A percentile compares a stretch with the other conserved stretches of the same genome.
phyloP scores from a whole-genome alignment of 1,140 invertebrate genomes.

The Papilio aristodemus region DNA sequence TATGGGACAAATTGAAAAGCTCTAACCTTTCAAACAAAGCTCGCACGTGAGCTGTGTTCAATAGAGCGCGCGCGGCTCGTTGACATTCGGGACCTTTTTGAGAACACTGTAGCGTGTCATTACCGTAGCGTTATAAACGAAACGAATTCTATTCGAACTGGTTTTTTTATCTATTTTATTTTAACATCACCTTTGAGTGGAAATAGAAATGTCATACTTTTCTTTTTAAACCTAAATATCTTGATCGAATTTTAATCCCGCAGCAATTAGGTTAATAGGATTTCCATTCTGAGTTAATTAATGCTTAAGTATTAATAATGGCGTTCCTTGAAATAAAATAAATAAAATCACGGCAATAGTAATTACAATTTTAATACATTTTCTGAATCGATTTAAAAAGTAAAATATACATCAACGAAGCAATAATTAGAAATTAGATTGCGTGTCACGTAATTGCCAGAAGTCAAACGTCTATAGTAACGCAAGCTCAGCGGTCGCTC shows the following conservation, averaged over 20 bases:
- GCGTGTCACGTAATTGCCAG: not conserved
- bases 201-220: not conserved
- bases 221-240: not conserved
- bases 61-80: not conserved
- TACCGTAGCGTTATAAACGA: not conserved
- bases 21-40: conserved; percentile 10
- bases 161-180: not conserved
- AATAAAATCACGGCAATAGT: no score
- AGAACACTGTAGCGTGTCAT: conserved; percentile 17
- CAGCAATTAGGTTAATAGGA: no score
- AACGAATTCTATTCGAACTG: conserved; percentile 7
- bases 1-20: conserved; percentile 16
- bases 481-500: not conserved
- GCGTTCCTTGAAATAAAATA: no score
- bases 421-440: not conserved
- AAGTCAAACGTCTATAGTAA: not conserved
- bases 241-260: no score
- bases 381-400: no score
- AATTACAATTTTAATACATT: no score
- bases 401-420: no score
- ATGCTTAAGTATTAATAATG: no score
- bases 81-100: conserved; percentile 7
- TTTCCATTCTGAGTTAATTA: no score
- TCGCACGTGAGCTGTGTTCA: conserved; percentile 5
- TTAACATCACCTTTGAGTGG: not conserved